Evolutionary conservation across 2,113 vertebrate species (phyloP).

Genomic region (Sinocyclocheilus maitianheensis): DNA sequence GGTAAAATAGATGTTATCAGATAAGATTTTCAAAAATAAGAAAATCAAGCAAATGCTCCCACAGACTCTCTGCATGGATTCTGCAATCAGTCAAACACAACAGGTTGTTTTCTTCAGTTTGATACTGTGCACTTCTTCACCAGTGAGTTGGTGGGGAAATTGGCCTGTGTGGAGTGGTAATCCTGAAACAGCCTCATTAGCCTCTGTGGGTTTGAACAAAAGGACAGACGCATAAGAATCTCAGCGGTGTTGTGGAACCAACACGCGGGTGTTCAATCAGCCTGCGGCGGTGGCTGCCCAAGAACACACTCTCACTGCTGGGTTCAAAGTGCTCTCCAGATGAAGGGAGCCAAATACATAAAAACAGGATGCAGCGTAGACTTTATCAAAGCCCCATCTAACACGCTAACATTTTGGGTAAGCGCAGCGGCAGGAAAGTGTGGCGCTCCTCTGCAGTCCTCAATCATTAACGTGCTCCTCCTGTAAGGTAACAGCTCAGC

Average conservation of each 20-base stretch:
- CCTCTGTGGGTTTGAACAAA: conserved; percentile 25
- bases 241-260: conserved; percentile 8
- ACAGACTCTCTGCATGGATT: background rate
- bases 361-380: conserved; percentile 31
- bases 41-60: background rate
- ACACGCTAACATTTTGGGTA: conserved; percentile 63
- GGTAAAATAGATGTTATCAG: background rate
- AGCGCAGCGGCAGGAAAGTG: conserved; percentile 5
- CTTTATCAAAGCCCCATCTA: conserved; percentile 60
- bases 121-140: background rate
- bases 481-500: conserved; percentile 22
- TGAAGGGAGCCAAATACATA: conserved; percentile 23
- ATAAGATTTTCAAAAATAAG: background rate
- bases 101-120: background rate
- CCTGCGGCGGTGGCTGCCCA: background rate
- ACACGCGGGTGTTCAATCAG: conserved; percentile 15
- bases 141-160: background rate
- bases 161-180: conserved; percentile 1
- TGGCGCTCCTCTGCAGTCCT: background rate
- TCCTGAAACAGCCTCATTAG: conserved; percentile 35
- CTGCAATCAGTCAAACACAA: conserved; percentile 25
- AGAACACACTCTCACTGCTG: conserved; percentile 33
- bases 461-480: conserved; percentile 16
- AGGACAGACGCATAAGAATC: background rate
- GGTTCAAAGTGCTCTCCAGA: conserved; percentile 44